Percentiles rank a stretch among this genome's conserved stretches.
Evolutionary conservation across 2,113 vertebrate genomes (phyloP).

Genomic region (Gymnarchus niloticus): DNA sequence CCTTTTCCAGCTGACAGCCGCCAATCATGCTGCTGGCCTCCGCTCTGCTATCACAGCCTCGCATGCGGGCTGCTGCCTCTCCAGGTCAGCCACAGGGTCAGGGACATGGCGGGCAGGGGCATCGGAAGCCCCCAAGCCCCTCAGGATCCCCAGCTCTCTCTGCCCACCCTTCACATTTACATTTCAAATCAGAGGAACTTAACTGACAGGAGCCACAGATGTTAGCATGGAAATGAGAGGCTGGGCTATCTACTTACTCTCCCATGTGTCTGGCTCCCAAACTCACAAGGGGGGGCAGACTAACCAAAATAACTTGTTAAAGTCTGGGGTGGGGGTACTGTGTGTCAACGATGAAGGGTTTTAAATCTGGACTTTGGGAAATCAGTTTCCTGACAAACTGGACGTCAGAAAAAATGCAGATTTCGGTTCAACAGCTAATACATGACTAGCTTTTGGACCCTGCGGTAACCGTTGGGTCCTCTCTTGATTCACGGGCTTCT

Average conservation of each 20-base stretch:
- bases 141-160: neutral
- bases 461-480: neutral
- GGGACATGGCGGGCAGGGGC: neutral
- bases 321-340: neutral
- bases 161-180: no score
- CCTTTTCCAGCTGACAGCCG: neutral
- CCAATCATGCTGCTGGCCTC: neutral
- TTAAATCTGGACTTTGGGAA: neutral
- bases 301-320: neutral
- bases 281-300: neutral
- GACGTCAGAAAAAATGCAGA: neutral
- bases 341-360: neutral
- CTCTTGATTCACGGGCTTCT: neutral
- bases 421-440: no score
- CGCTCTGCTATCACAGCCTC: neutral
- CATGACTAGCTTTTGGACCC: neutral
- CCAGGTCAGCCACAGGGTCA: neutral
- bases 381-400: neutral
- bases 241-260: neutral
- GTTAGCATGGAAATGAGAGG: neutral
- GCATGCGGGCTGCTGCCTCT: neutral
- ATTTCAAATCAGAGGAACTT: neutral
- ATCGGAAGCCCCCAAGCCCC: neutral
- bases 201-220: constrained; percentile 14
- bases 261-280: neutral